phyloP scores from a whole-genome alignment of 2,888 invertebrate species.

The Aromia moschata region DNA sequence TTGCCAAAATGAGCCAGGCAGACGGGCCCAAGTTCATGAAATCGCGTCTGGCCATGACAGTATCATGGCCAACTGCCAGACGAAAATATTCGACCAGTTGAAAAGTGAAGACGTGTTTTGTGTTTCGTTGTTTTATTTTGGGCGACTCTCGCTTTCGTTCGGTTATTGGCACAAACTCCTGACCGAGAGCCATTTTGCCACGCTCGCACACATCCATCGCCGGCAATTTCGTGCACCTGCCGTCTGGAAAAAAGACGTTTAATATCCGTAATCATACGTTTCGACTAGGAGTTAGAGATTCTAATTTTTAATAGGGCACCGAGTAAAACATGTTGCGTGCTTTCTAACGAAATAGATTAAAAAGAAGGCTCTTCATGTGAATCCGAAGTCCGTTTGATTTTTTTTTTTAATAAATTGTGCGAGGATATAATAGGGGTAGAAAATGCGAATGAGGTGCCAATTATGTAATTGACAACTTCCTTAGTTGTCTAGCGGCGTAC shows the following conservation, averaged over 20 bases:
- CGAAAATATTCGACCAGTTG: constrained; percentile 53
- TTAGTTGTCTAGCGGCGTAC: too few species aligned
- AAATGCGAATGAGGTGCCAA: too few species aligned
- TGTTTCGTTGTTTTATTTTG: constrained; percentile 45
- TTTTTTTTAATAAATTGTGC: too few species aligned
- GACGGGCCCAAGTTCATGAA: constrained; percentile 48
- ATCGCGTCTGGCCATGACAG: constrained; percentile 52
- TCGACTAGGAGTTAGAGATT: constrained; percentile 5
- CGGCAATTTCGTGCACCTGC: constrained; percentile 16
- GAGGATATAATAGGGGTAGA: too few species aligned
- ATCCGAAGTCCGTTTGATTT: too few species aligned
- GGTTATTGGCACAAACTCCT: constrained; percentile 29
- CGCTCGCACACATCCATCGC: not conserved
- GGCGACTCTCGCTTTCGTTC: constrained; percentile 48
- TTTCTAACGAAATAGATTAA: not conserved
- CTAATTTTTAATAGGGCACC: not conserved
- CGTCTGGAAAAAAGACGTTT: not conserved
- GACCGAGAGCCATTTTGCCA: constrained; percentile 27
- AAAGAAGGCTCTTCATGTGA: not conserved
- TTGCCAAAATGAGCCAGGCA: constrained; percentile 39
- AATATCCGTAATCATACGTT: constrained; percentile 9
- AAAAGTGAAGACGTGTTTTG: constrained; percentile 49
- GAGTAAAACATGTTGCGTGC: not conserved
- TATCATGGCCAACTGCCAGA: constrained; percentile 57
- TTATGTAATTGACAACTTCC: too few species aligned